Conservation (phyloP, 1,140 invertebrate species). For the Eriosoma lanigerum region DNA sequence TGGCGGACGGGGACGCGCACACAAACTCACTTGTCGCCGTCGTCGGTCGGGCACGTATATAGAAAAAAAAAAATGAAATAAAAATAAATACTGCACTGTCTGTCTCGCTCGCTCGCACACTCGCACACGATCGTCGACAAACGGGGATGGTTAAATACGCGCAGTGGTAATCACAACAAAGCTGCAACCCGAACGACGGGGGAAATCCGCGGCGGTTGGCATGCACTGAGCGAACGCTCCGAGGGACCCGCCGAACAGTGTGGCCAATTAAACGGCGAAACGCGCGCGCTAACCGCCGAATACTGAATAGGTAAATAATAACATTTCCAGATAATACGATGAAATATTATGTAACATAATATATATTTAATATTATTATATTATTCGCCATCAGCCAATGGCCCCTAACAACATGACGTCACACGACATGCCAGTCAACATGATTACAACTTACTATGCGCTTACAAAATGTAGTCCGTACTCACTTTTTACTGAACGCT, state of each 20-base stretch:
- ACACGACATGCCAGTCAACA: no score
- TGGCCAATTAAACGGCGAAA: conserved; percentile 30
- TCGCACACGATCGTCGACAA: background rate
- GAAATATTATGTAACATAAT: no score
- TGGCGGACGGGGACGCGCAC: conserved; percentile 4
- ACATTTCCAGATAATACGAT: no score
- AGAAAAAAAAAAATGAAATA: background rate
- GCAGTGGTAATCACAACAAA: conserved; percentile 36
- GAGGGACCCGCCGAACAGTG: conserved; percentile 1
- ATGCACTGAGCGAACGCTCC: conserved; percentile 31
- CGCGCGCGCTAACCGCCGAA: background rate
- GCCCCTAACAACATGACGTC: no score
- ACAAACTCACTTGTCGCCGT: conserved; percentile 46
- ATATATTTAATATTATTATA: no score
- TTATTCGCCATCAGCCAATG: no score
- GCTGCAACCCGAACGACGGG: conserved; percentile 35
- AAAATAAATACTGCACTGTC: background rate
- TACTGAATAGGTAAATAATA: no score
- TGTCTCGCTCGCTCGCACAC: conserved; percentile 21
- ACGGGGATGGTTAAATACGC: conserved; percentile 23
- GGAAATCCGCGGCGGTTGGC: conserved; percentile 34
- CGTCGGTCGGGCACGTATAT: conserved; percentile 26
- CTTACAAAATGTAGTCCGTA: no score
- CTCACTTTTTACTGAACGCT: no score
- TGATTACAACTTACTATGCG: no score